Base-by-base conservation (phyloP, 2,888 invertebrate species). In the Papilio gigon region DNA sequence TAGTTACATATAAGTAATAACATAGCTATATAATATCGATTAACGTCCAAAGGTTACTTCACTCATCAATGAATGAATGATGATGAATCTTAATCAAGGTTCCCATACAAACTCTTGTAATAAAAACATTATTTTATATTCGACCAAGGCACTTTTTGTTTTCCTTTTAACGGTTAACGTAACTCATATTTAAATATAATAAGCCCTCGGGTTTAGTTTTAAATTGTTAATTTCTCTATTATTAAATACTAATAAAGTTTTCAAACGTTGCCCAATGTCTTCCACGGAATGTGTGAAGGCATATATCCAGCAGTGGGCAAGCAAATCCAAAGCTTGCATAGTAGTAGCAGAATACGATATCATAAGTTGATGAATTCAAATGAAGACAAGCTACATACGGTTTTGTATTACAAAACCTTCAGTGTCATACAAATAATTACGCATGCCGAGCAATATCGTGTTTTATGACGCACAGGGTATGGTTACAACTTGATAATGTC, bases 381-480 rank as follows among this genome's bases (percentile, higher is more conserved):
- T 56, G 30, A 27, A 30, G 9, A 30, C 53, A 30, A 30, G n/a
- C 30, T n/a, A 56, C 30, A 20, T 50, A 30, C 4, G 30, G 53
- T 56, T 56, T 56, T 56, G 53, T 30, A 56, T 56, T 56, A 17
- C 53, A 56, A 56, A 30, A 56, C 53, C 53, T 27, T 56, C n/a
- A 17, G 53, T 27, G 27, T 53, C 53, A 27, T 56, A 12, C 11
- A 3, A 33, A n/a, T 22, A 12, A 47, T 22, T 47, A 22, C 22
- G 47, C n/a, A 9, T 53, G 30, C n/a, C 30, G n/a, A 56, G 53
- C 30, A 30, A 30, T 30, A 56, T 30, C 22, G 11, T 22, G 2
- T 14, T 40, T 8, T 22, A n/a, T n/a, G n/a, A n/a, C n/a, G n/a
- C n/a, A n/a, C n/a, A n/a, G n/a, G n/a, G n/a, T n/a, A n/a, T n/a